Evolutionary conservation across 2,113 vertebrate species (phyloP).

Genomic region (Telmatochromis brachygnathus): DNA sequence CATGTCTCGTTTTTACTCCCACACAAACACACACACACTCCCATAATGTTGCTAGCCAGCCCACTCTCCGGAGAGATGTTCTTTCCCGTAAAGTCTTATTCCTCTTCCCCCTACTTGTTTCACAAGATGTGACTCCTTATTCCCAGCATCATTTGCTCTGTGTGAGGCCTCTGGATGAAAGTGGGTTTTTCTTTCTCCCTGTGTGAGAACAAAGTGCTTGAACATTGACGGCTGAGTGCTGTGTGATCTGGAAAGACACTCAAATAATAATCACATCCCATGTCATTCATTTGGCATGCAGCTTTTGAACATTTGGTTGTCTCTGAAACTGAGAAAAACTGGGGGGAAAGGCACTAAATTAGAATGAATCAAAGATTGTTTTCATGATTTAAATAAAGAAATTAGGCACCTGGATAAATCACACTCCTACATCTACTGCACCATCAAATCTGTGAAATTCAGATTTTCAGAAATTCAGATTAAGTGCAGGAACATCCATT

Average conservation of each 20-base stretch:
- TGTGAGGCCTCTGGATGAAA: slow-evolving; percentile 33
- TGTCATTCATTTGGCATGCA: not conserved
- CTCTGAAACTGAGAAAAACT: not conserved
- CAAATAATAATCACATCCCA: not conserved
- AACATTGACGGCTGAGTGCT: not conserved
- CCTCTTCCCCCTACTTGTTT: not conserved
- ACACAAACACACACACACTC: not conserved
- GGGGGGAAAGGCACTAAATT: not conserved
- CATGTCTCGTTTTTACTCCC: not conserved
- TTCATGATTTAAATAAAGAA: not conserved
- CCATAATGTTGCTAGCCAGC: not conserved
- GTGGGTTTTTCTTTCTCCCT: slow-evolving; percentile 16
- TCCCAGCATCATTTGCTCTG: slow-evolving; percentile 58
- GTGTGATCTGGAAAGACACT: not conserved
- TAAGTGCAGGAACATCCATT: not conserved
- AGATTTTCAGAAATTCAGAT: not conserved
- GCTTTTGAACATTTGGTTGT: not conserved
- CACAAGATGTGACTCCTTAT: slow-evolving; percentile 47
- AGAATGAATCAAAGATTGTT: not conserved
- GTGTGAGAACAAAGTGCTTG: not conserved
- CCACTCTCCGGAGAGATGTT: slow-evolving; percentile 33
- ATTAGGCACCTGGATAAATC: not conserved
- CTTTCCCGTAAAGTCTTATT: slow-evolving; percentile 53
- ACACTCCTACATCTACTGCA: not conserved
- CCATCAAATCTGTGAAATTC: not conserved